Evolutionary conservation across 92 coral and sea anemone genomes (phyloP).

Genomic region (Muricea muricata): DNA sequence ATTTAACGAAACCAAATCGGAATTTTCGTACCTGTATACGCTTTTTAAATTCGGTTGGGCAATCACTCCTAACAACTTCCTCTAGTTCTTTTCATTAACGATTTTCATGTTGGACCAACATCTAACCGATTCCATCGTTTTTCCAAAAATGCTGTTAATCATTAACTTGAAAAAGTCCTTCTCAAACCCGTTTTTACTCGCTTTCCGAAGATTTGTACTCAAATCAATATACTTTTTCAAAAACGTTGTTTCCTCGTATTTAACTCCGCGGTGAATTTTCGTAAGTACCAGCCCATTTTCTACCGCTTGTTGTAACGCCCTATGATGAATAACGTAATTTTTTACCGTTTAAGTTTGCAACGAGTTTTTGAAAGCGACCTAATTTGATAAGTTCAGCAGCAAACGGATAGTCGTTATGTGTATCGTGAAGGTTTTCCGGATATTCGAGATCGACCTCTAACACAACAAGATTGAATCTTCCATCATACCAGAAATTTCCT

Average conservation of each 20-base stretch:
- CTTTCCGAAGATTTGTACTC: background rate
- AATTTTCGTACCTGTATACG: background rate
- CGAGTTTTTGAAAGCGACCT: background rate
- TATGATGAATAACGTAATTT: background rate
- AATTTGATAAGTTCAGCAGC: too few relatives aligned
- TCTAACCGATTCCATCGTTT: slow-evolving; percentile 49
- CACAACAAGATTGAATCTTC: too few relatives aligned
- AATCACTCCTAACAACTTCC: background rate
- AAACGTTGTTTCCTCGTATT: background rate
- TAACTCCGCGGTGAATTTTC: background rate
- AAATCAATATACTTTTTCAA: background rate
- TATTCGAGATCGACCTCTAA: too few relatives aligned
- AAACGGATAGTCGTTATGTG: too few relatives aligned
- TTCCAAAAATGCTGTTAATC: background rate
- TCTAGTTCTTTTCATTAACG: slow-evolving; percentile 45
- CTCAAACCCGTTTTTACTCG: slow-evolving; percentile 31
- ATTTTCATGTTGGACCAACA: slow-evolving; percentile 48
- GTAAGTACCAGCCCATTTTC: background rate
- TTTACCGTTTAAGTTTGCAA: background rate
- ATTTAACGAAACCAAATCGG: background rate
- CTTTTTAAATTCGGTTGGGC: background rate
- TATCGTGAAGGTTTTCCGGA: too few relatives aligned
- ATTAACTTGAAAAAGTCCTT: background rate
- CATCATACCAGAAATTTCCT: too few relatives aligned
- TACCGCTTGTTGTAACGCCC: background rate